Base-by-base conservation (phyloP, 2,888 invertebrate species). In the Oxycera nigricornis region DNA sequence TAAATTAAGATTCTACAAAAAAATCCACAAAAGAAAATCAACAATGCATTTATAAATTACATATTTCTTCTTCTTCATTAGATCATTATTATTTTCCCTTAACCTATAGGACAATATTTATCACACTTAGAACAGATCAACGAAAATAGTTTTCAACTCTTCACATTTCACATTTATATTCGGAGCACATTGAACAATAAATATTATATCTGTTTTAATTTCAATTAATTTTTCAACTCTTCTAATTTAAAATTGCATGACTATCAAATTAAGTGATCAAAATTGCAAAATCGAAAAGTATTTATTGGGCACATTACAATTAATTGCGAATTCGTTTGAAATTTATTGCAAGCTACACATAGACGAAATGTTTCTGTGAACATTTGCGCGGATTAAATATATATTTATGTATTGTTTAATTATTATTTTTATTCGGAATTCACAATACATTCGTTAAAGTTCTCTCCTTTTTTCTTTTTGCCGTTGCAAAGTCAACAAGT, bases 271-370 rank as follows among this genome's bases (percentile, higher is more conserved):
- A n/a, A 35, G 17, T 9, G 46, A 46, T 14, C 4, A 7, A n/a
- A 46, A 7, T 46, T 7, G 17, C n/a, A 46, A 46, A 46, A 46
- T 17, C 7, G 14, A 28, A n/a, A 14, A 41, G 31, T 31, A 59
- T 55, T 67, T n/a, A 55, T 52, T 20, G 55, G 17, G 50, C 52
- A 35, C 61, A 50, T 52, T 52, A 75, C 41, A 28, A 73, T 62
- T 30, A 17, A 72, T 50, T 55, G 74, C 72, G 55, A 76, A 76
- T 72, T 39, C 65, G 31, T 73, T 73, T 74, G 70, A 75, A 73
- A 68, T 74, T 77, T 78, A 78, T 78, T 78, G 78, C 78, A 77
- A 78, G 76, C 78, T 78, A 78, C 78, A 78, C 78, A 78, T 78
- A 75, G 77, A 78, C 76, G 76, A 73, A 77, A 76, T 76, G 74